These are phyloP conservation scores for Montipora foliosa DNA, from an alignment of 64 coral and sea anemone genomes.

Conservation along the genomic window DNA sequence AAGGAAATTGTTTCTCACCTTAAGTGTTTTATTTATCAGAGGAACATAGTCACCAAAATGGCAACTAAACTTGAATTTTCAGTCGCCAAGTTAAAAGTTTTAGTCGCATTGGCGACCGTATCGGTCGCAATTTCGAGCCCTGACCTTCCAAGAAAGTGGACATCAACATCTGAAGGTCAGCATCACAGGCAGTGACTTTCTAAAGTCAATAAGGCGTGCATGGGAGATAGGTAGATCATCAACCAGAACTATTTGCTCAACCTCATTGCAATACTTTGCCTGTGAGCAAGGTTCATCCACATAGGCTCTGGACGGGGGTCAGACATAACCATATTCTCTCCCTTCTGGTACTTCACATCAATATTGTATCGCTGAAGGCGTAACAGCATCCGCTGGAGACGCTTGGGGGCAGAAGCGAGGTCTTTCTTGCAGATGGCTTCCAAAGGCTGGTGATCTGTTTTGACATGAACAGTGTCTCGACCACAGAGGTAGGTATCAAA, in stretches of 20 bases:
- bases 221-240: constrained; percentile 62
- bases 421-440: constrained; percentile 46
- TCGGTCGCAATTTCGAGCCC: no score
- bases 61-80: no score
- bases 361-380: constrained; percentile 37
- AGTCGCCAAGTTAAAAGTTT: no score
- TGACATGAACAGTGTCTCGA: constrained; percentile 48
- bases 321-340: constrained; percentile 31
- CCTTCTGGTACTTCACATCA: constrained; percentile 48
- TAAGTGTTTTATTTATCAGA: no score
- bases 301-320: constrained; percentile 27
- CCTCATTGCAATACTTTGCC: constrained; percentile 23
- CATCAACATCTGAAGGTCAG: constrained; percentile 29
- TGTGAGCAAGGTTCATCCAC: background rate
- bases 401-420: constrained; percentile 27
- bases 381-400: constrained; percentile 53
- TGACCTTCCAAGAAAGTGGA: constrained; percentile 49
- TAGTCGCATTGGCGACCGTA: no score
- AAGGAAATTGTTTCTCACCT: no score
- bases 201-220: background rate
- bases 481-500: constrained; percentile 43
- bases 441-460: constrained; percentile 44
- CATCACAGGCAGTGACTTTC: constrained; percentile 38
- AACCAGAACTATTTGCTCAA: constrained; percentile 39
- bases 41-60: no score